Base-by-base conservation (phyloP, 2,888 invertebrate species). In the Eubasilissa splendida region DNA sequence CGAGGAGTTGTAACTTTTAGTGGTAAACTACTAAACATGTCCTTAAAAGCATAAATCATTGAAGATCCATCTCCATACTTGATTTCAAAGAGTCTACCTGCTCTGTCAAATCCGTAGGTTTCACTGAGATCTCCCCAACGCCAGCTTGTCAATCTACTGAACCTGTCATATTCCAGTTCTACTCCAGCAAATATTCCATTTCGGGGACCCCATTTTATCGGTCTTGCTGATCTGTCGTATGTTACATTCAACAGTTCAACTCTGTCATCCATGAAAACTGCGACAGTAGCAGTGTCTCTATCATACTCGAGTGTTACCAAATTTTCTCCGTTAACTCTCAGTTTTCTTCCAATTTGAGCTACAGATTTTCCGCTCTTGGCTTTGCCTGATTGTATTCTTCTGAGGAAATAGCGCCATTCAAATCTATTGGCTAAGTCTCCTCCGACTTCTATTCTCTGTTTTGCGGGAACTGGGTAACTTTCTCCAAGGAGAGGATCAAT, bases 331-430 rank as follows among this genome's bases (percentile, higher is more conserved):
- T 98, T 98, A 0, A 98, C 96, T 76, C 96, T 90, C 58, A 97
- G 88, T 86, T 96, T 96, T 74, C 96, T 93, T 8, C 96, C 97
- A 14, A 97, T 95, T 88, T 96, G 96, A 0, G 95, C 94, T 0
- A 96, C 94, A 0, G 93, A 91, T 87, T 94, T 96, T 83, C 88
- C 92, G 85, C 86, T 86, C 86, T 92, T 92, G 86, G 89, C 91
- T 90, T 91, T 93, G 85, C 89, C 91, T 3, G 92, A 92, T 84
- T 93, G 92, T 56, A 94, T 91, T 83, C 96, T 93, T 73, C 97
- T 91, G 80, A 97, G 91, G 90, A 97, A 97, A 89, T 97, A 98
- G 60, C 97, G 92, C 98, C 98, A 99, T 89, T 99, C 98, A 86
- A 98, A 96, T 84, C 97, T 92, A 86, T 98, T 98, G 0, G 97